These are phyloP conservation scores for Argyra leucocephala DNA, from an alignment of 2,888 invertebrate species.

Conservation along the genomic window DNA sequence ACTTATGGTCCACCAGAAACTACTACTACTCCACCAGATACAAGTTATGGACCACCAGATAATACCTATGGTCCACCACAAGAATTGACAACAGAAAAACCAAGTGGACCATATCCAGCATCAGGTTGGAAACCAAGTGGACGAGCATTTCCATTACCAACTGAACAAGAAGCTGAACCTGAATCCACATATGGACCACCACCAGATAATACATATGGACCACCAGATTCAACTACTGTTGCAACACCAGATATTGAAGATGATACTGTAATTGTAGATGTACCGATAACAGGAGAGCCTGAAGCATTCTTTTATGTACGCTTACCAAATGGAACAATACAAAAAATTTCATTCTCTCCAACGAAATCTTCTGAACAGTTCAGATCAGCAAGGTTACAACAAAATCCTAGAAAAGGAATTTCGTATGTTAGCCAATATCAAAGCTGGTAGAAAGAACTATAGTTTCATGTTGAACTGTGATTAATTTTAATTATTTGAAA, in stretches of 20 bases:
- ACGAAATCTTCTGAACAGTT: background rate
- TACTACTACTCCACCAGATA: background rate
- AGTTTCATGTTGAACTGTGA: no score
- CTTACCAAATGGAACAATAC: slow-evolving; percentile 10
- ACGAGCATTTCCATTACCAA: background rate
- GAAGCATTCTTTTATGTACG: slow-evolving; percentile 9
- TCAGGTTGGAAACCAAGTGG: slow-evolving; percentile 7
- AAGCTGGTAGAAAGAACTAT: background rate
- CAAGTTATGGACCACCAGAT: background rate
- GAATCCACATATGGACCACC: background rate
- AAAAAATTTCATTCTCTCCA: slow-evolving; percentile 2
- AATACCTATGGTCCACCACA: background rate
- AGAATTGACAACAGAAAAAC: background rate
- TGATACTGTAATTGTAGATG: background rate
- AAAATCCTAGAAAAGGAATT: background rate
- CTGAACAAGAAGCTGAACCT: background rate
- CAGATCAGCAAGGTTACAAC: background rate
- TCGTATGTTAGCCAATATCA: background rate
- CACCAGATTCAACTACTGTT: background rate
- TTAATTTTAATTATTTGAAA: no score
- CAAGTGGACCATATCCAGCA: slow-evolving; percentile 9
- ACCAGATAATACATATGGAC: background rate
- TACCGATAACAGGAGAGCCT: background rate
- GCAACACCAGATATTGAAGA: background rate
- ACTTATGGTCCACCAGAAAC: background rate